Percentiles rank a stretch among this genome's conserved stretches.
phyloP scores from a whole-genome alignment of 2,797 vertebrate species.

The Chaetophractus vellerosus region DNA sequence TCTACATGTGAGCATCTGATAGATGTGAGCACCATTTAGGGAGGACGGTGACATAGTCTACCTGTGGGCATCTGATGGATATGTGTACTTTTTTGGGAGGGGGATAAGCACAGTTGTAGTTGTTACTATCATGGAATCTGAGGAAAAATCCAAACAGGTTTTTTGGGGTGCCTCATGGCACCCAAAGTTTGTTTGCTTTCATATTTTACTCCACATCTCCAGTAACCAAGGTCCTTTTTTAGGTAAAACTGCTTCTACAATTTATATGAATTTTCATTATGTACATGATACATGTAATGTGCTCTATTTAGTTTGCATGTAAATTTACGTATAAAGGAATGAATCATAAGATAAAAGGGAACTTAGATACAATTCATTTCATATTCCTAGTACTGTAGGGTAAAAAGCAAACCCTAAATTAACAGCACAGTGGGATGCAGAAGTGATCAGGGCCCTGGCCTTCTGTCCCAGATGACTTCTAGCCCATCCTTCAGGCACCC shows the following conservation, averaged over 20 bases:
- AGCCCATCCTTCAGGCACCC: background rate
- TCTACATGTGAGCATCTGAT: too few relatives aligned
- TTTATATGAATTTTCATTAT: conserved; percentile 16
- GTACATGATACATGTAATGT: background rate
- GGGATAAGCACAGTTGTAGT: background rate
- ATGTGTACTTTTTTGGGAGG: background rate
- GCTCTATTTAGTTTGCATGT: too few relatives aligned
- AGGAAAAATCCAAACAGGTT: conserved; percentile 36
- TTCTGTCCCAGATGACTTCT: background rate
- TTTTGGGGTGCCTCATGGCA: background rate
- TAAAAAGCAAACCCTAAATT: conserved; percentile 13
- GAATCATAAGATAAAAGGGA: background rate
- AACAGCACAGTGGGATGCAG: background rate
- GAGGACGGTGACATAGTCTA: background rate
- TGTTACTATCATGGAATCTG: background rate
- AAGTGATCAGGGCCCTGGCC: background rate
- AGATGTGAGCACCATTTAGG: too few relatives aligned
- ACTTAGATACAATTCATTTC: background rate
- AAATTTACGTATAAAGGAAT: conserved; percentile 56
- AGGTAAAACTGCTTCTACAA: conserved; percentile 40
- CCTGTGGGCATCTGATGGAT: background rate
- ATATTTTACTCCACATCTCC: background rate
- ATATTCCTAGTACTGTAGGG: background rate
- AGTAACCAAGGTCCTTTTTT: background rate
- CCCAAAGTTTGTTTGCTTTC: background rate